These are phyloP conservation scores for Phrynosoma blainvillii DNA, from an alignment of 2,113 vertebrate species.

Conservation along the genomic window DNA sequence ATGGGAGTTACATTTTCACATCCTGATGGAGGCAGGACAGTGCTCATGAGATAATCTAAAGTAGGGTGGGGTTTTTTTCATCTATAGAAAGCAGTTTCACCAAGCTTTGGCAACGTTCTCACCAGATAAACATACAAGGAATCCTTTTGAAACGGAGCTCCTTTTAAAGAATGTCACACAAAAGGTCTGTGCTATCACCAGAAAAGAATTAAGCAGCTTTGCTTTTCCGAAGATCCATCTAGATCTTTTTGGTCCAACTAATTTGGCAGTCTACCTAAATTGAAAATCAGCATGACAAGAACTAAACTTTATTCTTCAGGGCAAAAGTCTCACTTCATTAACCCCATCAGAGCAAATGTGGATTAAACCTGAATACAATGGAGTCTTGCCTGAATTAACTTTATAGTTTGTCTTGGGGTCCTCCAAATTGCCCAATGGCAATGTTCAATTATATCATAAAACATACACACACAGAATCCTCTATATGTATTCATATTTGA, in stretches of 20 bases:
- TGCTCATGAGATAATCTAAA: background rate
- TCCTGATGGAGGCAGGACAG: background rate
- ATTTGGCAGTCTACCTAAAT: slow-evolving; percentile 9
- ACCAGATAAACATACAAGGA: slow-evolving; percentile 18
- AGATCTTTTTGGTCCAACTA: background rate
- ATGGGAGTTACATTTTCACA: background rate
- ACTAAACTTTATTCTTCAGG: background rate
- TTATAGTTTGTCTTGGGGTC: background rate
- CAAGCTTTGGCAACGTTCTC: slow-evolving; percentile 17
- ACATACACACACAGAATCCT: background rate
- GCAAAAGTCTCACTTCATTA: slow-evolving; percentile 29
- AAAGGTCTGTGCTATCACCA: background rate
- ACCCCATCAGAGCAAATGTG: slow-evolving; percentile 38
- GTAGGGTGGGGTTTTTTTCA: background rate
- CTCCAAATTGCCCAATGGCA: background rate
- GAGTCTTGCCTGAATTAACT: slow-evolving; percentile 12
- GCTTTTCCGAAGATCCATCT: background rate
- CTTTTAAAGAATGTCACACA: slow-evolving; percentile 5
- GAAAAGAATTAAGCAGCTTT: slow-evolving; percentile 31
- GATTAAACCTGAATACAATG: slow-evolving; percentile 39
- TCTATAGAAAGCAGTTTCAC: background rate
- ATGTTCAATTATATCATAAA: background rate
- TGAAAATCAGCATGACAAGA: slow-evolving; percentile 50
- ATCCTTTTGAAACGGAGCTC: background rate
- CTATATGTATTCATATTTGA: background rate